Conservation (phyloP, 1,140 invertebrate genomes). For the Eriosoma lanigerum region DNA sequence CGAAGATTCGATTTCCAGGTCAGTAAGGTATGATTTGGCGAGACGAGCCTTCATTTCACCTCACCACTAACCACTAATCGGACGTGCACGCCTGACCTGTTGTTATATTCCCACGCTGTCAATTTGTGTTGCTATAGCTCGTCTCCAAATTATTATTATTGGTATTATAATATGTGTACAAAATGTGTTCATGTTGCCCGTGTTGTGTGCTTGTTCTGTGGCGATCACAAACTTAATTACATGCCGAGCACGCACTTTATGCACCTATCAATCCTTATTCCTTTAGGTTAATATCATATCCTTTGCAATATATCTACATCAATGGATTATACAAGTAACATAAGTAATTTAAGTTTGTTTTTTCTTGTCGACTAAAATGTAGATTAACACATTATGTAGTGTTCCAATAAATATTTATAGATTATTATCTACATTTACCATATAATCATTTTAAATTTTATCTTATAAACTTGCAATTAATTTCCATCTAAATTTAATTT, state of each 20-base stretch:
- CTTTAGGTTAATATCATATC: neutral
- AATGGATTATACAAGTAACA: conserved; percentile 45
- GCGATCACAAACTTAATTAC: conserved; percentile 42
- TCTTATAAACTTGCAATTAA: neutral
- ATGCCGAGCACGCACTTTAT: conserved; percentile 45
- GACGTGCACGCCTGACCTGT: conserved; percentile 51
- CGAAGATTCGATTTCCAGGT: conserved; percentile 87
- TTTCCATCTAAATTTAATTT: no score
- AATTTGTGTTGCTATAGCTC: conserved; percentile 51
- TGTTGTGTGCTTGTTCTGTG: conserved; percentile 49
- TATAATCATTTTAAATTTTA: neutral
- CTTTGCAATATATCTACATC: conserved; percentile 16
- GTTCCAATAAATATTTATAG: neutral
- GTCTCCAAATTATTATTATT: conserved; percentile 48
- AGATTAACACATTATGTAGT: conserved; percentile 25
- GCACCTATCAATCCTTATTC: conserved; percentile 44
- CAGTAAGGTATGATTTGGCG: conserved; percentile 68
- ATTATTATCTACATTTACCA: neutral
- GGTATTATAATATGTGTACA: conserved; percentile 44
- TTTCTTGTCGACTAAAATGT: neutral
- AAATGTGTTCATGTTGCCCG: conserved; percentile 45
- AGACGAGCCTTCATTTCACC: conserved; percentile 52
- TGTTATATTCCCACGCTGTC: conserved; percentile 50
- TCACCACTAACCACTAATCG: conserved; percentile 53
- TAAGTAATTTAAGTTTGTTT: conserved; percentile 12